Evolutionary conservation across 2,113 vertebrate genomes (phyloP).

Genomic region (Semnornis frantzii): DNA sequence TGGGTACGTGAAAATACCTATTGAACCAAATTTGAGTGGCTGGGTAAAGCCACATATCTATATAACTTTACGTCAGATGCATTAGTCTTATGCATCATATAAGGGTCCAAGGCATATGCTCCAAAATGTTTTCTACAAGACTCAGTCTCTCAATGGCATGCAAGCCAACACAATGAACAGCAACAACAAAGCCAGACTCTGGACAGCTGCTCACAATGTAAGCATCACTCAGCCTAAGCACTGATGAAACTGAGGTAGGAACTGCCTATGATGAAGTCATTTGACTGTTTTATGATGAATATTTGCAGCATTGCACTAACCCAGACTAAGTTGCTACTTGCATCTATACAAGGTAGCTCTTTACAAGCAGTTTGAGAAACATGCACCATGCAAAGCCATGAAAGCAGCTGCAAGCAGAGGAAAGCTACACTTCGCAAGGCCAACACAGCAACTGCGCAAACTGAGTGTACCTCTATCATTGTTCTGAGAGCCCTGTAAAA

Average conservation of each 20-base stretch:
- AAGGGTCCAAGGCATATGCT: background rate
- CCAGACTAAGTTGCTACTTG: background rate
- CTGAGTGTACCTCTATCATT: background rate
- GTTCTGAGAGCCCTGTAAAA: background rate
- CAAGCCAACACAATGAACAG: background rate
- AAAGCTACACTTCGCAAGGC: background rate
- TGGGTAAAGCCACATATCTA: background rate
- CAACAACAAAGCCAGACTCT: background rate
- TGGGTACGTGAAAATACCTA: background rate
- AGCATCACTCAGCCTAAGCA: background rate
- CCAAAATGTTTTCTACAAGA: background rate
- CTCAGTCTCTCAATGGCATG: accelerated
- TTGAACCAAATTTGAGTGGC: accelerated
- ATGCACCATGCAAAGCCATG: background rate
- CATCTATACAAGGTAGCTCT: background rate
- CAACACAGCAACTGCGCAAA: background rate
- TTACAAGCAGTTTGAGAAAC: background rate
- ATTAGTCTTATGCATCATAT: background rate
- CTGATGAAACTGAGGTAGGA: background rate
- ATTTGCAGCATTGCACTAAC: background rate
- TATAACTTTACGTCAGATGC: background rate
- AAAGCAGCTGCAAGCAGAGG: background rate
- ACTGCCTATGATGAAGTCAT: background rate
- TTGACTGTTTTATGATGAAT: background rate
- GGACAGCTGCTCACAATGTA: background rate